Percentiles rank a stretch among this genome's conserved stretches.
Evolutionary conservation across 2,888 invertebrate species (phyloP).

Genomic region (Stenichneumon culpator): DNA sequence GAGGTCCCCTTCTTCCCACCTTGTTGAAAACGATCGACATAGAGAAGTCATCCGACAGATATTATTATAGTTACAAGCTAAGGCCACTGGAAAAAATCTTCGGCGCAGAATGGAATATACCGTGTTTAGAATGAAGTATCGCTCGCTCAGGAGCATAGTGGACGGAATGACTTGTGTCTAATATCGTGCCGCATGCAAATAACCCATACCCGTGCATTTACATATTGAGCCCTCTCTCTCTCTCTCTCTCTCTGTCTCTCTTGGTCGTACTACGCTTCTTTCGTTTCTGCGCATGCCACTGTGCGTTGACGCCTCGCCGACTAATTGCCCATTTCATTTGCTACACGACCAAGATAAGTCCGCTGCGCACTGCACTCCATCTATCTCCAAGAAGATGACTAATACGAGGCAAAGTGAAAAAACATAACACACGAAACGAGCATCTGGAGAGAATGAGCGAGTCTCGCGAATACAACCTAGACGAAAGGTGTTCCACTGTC

Average conservation of each 20-base stretch:
- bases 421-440: slow-evolving; percentile 32
- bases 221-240: too few species aligned
- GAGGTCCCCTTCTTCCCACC: slow-evolving; percentile 11
- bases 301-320: slow-evolving; percentile 51
- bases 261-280: neutral
- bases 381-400: slow-evolving; percentile 27
- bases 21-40: neutral
- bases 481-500: neutral
- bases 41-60: slow-evolving; percentile 1
- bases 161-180: neutral
- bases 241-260: neutral
- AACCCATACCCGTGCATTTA: too few species aligned
- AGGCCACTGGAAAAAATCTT: neutral
- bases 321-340: slow-evolving; percentile 66
- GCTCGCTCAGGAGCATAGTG: neutral
- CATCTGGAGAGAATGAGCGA: slow-evolving; percentile 8
- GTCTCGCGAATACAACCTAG: neutral
- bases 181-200: neutral
- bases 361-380: slow-evolving; percentile 36
- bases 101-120: neutral
- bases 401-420: slow-evolving; percentile 20
- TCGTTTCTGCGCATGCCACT: slow-evolving; percentile 6
- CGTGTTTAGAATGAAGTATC: neutral
- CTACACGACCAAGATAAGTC: slow-evolving; percentile 59
- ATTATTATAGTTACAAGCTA: neutral